Percentiles rank a stretch among this genome's conserved stretches.
phyloP scores from a whole-genome alignment of 2,113 vertebrate genomes.

The Micronycteris hirsuta region DNA sequence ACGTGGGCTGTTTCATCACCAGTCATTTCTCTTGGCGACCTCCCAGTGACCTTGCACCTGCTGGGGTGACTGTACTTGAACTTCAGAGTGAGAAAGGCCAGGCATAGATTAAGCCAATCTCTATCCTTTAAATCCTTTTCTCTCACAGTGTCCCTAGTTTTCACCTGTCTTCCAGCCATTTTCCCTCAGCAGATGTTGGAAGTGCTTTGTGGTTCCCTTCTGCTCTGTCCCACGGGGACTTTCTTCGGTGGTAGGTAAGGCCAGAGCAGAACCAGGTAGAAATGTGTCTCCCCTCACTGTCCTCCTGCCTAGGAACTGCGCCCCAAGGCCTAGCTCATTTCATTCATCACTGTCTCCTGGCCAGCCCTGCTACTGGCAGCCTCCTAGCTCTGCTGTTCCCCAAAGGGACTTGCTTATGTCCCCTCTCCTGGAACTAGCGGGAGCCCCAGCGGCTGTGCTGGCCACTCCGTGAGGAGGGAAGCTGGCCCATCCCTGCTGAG shows the following conservation, averaged over 20 bases:
- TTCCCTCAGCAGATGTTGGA: not conserved
- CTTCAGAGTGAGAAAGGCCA: not conserved
- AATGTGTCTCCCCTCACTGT: not conserved
- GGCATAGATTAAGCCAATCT: not conserved
- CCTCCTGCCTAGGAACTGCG: not conserved
- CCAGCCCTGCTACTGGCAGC: not conserved
- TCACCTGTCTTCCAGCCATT: not conserved
- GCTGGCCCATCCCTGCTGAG: accelerated
- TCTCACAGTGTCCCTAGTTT: not conserved
- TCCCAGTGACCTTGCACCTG: accelerated
- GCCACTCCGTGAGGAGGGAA: too few relatives aligned
- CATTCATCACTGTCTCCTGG: not conserved
- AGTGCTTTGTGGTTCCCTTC: not conserved
- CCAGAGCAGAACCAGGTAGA: accelerated
- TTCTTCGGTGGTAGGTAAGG: not conserved
- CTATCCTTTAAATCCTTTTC: not conserved
- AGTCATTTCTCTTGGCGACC: accelerated
- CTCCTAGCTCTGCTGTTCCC: not conserved
- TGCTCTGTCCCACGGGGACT: accelerated
- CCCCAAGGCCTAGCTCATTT: not conserved
- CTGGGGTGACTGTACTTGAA: not conserved
- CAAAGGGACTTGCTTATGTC: not conserved
- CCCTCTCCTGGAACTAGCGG: not conserved
- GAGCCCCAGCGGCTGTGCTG: too few relatives aligned
- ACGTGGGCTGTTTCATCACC: not conserved